Conservation (phyloP, 2,797 vertebrate genomes). For the Cyclopterus lumpus region DNA sequence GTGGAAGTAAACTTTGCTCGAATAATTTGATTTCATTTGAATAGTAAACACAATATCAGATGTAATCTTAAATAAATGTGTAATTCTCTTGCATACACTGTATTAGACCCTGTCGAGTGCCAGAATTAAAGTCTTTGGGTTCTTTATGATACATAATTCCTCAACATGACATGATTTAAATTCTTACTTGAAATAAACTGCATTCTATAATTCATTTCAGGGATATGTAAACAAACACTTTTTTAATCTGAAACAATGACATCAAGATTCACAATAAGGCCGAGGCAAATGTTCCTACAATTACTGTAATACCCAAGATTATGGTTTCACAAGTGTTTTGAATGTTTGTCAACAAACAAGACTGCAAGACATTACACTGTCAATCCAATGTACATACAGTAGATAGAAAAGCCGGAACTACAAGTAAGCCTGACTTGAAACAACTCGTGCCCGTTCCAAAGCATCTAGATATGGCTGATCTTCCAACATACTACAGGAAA, state of each 20-base stretch:
- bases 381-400: not conserved
- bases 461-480: conserved; percentile 6
- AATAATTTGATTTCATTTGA: not conserved
- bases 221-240: conserved; percentile 3
- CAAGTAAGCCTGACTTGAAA: not conserved
- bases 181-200: not conserved
- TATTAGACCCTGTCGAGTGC: not conserved
- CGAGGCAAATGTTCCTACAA: not conserved
- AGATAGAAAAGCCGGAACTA: not conserved
- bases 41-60: not conserved
- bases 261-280: not conserved
- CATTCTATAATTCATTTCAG: not conserved
- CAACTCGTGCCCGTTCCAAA: conserved; percentile 12
- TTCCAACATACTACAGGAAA: conserved; percentile 28
- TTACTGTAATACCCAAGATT: not conserved
- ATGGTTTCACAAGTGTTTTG: not conserved
- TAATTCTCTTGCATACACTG: not conserved
- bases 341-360: not conserved
- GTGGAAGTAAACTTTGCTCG: not conserved
- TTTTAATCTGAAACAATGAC: conserved; percentile 1
- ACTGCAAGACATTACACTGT: not conserved
- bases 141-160: conserved; percentile 4
- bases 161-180: not conserved
- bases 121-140: not conserved
- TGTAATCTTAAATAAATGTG: not conserved